Evolutionary conservation across 2,888 invertebrate genomes (phyloP).

Genomic region (Eilema griseolum): DNA sequence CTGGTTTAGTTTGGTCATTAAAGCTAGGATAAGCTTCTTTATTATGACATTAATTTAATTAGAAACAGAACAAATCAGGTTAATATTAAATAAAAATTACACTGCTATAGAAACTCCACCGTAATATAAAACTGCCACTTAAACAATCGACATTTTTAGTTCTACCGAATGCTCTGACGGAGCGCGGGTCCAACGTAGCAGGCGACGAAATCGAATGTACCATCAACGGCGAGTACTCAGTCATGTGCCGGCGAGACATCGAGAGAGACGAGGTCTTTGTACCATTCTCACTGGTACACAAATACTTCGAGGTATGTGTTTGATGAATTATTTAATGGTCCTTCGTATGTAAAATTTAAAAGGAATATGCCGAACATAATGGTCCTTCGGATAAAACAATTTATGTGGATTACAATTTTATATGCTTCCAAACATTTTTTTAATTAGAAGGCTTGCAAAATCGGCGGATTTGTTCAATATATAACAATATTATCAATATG

Average conservation of each 20-base stretch:
- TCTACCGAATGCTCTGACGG: conserved; percentile 64
- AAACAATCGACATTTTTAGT: conserved; percentile 46
- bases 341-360: neutral
- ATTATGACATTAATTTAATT: neutral
- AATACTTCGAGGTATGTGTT: conserved; percentile 94
- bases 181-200: conserved; percentile 51
- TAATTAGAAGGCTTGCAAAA: too few relatives aligned
- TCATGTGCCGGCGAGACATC: conserved; percentile 92
- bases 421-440: neutral
- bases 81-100: too few relatives aligned
- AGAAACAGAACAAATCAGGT: neutral
- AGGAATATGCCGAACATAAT: neutral
- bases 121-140: too few relatives aligned
- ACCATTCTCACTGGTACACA: conserved; percentile 96
- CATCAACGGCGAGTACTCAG: conserved; percentile 95
- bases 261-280: conserved; percentile 93
- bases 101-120: too few relatives aligned
- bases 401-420: too few relatives aligned
- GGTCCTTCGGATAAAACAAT: too few relatives aligned
- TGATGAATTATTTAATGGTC: neutral
- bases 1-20: too few relatives aligned
- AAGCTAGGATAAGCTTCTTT: neutral
- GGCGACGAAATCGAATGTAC: conserved; percentile 93
- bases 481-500: too few relatives aligned
- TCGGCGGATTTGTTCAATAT: too few relatives aligned